Percentiles rank a stretch among this genome's conserved stretches.
Evolutionary conservation across 2,888 invertebrate genomes (phyloP).

Genomic region (Sesamia inferens): DNA sequence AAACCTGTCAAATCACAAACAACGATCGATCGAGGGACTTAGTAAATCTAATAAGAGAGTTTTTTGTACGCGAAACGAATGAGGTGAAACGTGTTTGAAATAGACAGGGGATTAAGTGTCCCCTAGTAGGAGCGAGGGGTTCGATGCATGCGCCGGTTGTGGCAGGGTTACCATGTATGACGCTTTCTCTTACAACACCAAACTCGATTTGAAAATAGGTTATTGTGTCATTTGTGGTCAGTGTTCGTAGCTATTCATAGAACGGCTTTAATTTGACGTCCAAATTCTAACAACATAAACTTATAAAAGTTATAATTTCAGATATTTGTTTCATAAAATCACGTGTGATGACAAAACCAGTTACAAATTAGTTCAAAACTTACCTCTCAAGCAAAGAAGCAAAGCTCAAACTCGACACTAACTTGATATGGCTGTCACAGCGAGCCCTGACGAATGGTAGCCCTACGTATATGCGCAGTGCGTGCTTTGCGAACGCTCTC

Average conservation of each 20-base stretch:
- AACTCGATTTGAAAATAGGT: conserved; percentile 58
- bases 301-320: neutral
- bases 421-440: conserved; percentile 44
- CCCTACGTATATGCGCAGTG: conserved; percentile 68
- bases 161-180: conserved; percentile 56
- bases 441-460: conserved; percentile 52
- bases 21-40: conserved; percentile 81
- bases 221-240: conserved; percentile 55
- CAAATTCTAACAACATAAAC: neutral
- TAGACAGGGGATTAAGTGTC: conserved; percentile 89
- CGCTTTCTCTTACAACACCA: conserved; percentile 51
- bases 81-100: conserved; percentile 90
- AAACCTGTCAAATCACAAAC: conserved; percentile 82
- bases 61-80: conserved; percentile 88
- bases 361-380: conserved; percentile 19
- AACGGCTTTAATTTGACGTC: neutral
- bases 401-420: conserved; percentile 30
- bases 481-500: conserved; percentile 78
- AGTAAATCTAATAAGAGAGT: conserved; percentile 88
- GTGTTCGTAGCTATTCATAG: conserved; percentile 20
- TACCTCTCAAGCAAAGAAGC: conserved; percentile 5
- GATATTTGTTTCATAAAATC: neutral
- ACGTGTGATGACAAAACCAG: neutral
- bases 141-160: conserved; percentile 56
- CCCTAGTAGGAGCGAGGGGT: conserved; percentile 77